These are phyloP conservation scores for Agriopis marginaria DNA, from an alignment of 2,888 invertebrate genomes.

Conservation along the genomic window DNA sequence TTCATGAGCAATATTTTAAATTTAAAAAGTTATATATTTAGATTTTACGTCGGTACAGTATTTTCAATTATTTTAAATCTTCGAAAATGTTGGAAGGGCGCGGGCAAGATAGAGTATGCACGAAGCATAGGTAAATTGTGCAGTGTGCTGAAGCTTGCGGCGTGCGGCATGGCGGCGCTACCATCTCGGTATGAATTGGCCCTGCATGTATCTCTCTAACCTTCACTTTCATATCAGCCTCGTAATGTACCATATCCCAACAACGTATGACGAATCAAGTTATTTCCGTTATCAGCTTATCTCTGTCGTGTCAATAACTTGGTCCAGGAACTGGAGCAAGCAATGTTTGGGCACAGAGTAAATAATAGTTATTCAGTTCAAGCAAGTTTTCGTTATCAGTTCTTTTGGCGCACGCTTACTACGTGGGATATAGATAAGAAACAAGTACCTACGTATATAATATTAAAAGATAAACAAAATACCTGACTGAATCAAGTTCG, in stretches of 20 bases:
- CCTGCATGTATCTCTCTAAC: background rate
- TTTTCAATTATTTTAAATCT: too few species aligned
- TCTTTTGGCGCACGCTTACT: constrained; percentile 1
- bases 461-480: too few species aligned
- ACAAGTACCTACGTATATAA: too few species aligned
- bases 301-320: constrained; percentile 23
- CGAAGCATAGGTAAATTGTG: too few species aligned
- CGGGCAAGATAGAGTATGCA: background rate
- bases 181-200: background rate
- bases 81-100: too few species aligned
- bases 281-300: constrained; percentile 20
- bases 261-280: constrained; percentile 12
- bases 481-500: too few species aligned
- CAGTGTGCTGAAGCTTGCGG: too few species aligned
- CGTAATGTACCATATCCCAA: constrained; percentile 1
- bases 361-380: background rate
- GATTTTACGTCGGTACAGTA: too few species aligned
- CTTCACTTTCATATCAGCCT: constrained; percentile 22
- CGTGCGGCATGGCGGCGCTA: too few species aligned
- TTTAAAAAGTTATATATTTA: too few species aligned
- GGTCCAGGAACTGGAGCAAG: constrained; percentile 12
- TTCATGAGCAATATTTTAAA: too few species aligned
- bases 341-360: constrained; percentile 7
- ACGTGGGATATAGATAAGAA: too few species aligned
- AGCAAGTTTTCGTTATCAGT: constrained; percentile 2